Conservation (phyloP, 1,140 invertebrate species). For the Gerris buenoi region DNA sequence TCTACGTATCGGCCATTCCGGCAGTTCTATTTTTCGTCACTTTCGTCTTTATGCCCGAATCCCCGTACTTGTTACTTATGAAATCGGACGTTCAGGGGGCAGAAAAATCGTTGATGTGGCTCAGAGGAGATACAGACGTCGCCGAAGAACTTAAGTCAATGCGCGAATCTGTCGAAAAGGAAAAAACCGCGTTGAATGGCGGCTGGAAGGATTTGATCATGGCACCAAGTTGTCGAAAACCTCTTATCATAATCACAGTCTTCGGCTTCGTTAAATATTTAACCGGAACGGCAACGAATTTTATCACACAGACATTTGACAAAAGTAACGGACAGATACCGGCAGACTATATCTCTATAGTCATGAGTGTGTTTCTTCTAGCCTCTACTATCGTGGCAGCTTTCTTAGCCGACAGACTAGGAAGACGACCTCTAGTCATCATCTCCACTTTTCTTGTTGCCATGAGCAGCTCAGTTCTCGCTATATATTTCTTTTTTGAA, state of each 20-base stretch:
- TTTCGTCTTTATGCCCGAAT: constrained; percentile 46
- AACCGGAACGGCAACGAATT: not conserved
- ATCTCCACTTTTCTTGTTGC: constrained; percentile 25
- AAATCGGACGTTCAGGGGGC: constrained; percentile 45
- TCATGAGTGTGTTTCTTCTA: constrained; percentile 20
- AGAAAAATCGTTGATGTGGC: constrained; percentile 28
- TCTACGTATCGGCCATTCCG: constrained; percentile 4
- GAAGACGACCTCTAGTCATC: constrained; percentile 31
- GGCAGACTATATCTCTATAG: not conserved
- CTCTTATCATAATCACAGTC: not conserved
- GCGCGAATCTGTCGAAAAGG: not conserved
- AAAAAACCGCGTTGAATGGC: too few species aligned
- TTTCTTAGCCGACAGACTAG: constrained; percentile 32
- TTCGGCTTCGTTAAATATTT: not conserved
- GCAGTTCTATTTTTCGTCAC: constrained; percentile 23
- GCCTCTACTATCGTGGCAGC: constrained; percentile 19
- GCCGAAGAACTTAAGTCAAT: not conserved
- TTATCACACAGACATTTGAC: not conserved
- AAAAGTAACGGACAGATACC: not conserved
- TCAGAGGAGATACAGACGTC: not conserved
- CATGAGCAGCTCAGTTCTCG: constrained; percentile 6
- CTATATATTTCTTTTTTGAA: constrained; percentile 12
- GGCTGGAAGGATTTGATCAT: not conserved
- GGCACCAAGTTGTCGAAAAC: not conserved
- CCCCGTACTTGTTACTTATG: constrained; percentile 51